Percentiles rank a stretch among this genome's conserved stretches.
Evolutionary conservation across 2,888 invertebrate species (phyloP).

Genomic region (Oscheius sp.): DNA sequence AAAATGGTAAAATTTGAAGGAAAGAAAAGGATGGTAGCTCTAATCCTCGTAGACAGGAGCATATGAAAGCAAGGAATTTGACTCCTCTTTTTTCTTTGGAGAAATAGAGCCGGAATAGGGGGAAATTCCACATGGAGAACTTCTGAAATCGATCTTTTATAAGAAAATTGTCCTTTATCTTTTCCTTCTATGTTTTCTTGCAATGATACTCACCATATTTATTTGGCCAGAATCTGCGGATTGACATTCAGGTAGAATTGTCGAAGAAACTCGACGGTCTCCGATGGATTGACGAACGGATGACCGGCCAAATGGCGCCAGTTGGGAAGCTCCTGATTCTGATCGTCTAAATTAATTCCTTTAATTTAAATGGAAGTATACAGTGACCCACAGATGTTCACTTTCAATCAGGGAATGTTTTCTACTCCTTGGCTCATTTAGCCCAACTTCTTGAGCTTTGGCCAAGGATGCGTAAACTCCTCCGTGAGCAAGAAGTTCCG

Average conservation of each 20-base stretch:
- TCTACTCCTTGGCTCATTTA: slow-evolving; percentile 33
- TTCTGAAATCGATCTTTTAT: slow-evolving; percentile 15
- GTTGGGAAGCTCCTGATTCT: background rate
- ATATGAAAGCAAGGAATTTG: slow-evolving; percentile 1
- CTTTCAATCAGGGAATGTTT: slow-evolving; percentile 7
- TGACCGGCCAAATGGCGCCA: slow-evolving; percentile 14
- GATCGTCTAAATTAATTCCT: background rate
- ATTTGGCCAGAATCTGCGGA: too few species aligned
- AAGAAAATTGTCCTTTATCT: too few species aligned
- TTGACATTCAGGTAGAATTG: background rate
- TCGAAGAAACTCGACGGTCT: background rate
- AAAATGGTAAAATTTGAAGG: slow-evolving; percentile 18
- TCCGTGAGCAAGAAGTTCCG: slow-evolving; percentile 27
- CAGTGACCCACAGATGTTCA: slow-evolving; percentile 1
- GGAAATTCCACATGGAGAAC: slow-evolving; percentile 7
- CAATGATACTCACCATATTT: background rate
- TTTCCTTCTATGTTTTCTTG: background rate
- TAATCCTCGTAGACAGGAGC: slow-evolving; percentile 12
- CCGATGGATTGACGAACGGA: slow-evolving; percentile 19
- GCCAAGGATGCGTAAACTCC: slow-evolving; percentile 40
- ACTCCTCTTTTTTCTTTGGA: background rate
- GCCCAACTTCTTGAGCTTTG: slow-evolving; percentile 44
- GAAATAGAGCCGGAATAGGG: slow-evolving; percentile 15
- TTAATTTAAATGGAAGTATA: background rate
- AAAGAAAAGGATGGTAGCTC: slow-evolving; percentile 29